phyloP scores from a whole-genome alignment of 1,140 invertebrate species.

The Dysdera silvatica region DNA sequence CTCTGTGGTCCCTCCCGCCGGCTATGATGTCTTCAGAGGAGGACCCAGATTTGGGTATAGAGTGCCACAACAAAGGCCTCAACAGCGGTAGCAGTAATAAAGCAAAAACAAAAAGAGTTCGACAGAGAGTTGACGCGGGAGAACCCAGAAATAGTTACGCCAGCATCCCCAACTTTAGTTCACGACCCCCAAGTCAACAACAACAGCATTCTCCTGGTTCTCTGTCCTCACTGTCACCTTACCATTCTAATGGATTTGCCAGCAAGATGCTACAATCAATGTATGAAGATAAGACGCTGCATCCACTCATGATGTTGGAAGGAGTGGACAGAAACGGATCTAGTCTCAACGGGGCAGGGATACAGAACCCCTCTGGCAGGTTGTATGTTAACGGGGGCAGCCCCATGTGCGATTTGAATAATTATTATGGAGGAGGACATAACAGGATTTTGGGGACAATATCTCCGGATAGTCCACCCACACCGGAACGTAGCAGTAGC shows the following conservation, averaged over 20 bases:
- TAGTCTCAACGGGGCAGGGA: background rate
- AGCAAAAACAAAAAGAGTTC: constrained; percentile 80
- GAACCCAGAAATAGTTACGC: constrained; percentile 87
- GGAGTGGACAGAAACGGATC: background rate
- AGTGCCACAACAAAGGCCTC: background rate
- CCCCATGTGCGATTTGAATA: too few species aligned
- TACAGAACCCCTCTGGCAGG: background rate
- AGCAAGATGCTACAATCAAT: constrained; percentile 31
- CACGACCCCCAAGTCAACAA: constrained; percentile 62
- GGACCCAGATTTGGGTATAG: constrained; percentile 55
- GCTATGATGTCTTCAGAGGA: constrained; percentile 93
- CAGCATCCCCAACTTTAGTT: constrained; percentile 68
- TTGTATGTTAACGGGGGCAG: constrained; percentile 9
- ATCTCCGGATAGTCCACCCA: background rate
- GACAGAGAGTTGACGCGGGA: constrained; percentile 87
- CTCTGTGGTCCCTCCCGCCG: constrained; percentile 49
- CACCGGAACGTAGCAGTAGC: constrained; percentile 19
- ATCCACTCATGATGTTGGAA: constrained; percentile 11
- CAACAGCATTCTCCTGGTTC: constrained; percentile 29
- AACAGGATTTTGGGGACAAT: background rate
- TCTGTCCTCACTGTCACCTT: constrained; percentile 31
- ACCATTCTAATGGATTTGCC: constrained; percentile 44
- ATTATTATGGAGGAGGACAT: background rate
- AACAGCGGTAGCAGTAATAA: constrained; percentile 50
- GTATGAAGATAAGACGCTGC: background rate